These are phyloP conservation scores for Hippocampus kuda DNA, from an alignment of 2,797 vertebrate species.

Conservation along the genomic window DNA sequence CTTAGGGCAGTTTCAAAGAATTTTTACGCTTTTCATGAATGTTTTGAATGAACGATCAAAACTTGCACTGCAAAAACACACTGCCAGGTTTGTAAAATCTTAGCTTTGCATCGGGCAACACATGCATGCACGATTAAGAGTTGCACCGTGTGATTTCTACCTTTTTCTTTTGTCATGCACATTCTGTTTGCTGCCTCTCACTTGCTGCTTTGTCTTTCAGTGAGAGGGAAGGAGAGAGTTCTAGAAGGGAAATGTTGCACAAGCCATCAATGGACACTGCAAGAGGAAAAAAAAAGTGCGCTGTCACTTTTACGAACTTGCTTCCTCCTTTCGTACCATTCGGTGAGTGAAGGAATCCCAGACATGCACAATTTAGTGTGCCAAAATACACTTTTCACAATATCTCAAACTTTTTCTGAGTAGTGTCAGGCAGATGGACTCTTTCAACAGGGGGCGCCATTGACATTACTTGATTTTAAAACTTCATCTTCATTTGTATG, in stretches of 20 bases:
- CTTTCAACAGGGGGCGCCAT: not conserved
- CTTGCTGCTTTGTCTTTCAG: slow-evolving; percentile 2
- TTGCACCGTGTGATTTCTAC: not conserved
- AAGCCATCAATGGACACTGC: not conserved
- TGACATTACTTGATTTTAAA: not conserved
- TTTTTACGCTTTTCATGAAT: too few species aligned
- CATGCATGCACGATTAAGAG: not conserved
- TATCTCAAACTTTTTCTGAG: not conserved
- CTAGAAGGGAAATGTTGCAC: not conserved
- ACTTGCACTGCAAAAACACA: not conserved
- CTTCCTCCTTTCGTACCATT: not conserved
- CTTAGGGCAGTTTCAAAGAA: too few species aligned
- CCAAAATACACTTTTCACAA: not conserved
- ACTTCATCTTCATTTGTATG: not conserved
- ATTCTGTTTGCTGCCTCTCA: not conserved
- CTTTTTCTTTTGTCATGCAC: not conserved
- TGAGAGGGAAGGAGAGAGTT: not conserved
- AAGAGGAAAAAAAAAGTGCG: not conserved
- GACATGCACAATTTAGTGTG: not conserved
- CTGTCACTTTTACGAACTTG: not conserved
- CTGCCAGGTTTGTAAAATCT: not conserved
- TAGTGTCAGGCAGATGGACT: not conserved
- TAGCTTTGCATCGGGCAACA: not conserved
- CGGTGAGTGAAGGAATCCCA: not conserved
- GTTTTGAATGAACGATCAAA: too few species aligned